These are phyloP conservation scores for Brachionus paranguensis DNA, from an alignment of 1,140 invertebrate species.

Conservation along the genomic window DNA sequence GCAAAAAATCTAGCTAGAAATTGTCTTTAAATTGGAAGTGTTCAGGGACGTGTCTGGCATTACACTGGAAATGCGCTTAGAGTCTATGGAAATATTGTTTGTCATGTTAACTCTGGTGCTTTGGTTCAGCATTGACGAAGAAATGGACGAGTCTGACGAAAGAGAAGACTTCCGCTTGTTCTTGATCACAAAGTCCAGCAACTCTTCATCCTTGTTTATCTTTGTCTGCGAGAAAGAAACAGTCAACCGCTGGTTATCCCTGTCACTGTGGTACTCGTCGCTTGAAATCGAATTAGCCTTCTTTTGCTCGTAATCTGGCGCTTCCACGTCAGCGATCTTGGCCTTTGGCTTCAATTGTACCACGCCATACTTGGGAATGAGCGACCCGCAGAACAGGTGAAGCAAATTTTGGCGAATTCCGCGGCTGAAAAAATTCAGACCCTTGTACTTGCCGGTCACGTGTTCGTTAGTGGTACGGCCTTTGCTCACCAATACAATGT, in stretches of 20 bases:
- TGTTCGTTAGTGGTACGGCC: conserved; percentile 99
- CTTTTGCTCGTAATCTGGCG: neutral
- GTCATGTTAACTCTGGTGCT: neutral
- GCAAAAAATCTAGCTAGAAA: neutral
- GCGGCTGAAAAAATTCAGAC: conserved; percentile 74
- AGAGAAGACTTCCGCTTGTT: conserved; percentile 10
- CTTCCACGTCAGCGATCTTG: neutral
- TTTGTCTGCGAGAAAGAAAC: neutral
- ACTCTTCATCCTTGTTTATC: conserved; percentile 5
- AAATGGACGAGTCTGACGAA: conserved; percentile 29
- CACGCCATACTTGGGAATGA: neutral
- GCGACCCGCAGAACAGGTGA: neutral
- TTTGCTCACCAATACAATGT: conserved; percentile 87
- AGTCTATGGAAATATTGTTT: conserved; percentile 25
- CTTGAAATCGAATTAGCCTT: conserved; percentile 6
- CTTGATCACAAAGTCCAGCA: conserved; percentile 20
- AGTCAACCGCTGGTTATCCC: conserved; percentile 14
- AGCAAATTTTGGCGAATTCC: conserved; percentile 32
- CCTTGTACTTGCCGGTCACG: conserved; percentile 95
- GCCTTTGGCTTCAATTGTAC: neutral
- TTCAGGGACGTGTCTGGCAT: neutral
- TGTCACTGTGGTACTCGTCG: neutral
- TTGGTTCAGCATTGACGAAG: conserved; percentile 34
- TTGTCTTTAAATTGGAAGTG: neutral
- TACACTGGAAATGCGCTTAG: neutral